Conservation (phyloP, 2,797 vertebrate genomes). For the Erpetoichthys calabaricus region DNA sequence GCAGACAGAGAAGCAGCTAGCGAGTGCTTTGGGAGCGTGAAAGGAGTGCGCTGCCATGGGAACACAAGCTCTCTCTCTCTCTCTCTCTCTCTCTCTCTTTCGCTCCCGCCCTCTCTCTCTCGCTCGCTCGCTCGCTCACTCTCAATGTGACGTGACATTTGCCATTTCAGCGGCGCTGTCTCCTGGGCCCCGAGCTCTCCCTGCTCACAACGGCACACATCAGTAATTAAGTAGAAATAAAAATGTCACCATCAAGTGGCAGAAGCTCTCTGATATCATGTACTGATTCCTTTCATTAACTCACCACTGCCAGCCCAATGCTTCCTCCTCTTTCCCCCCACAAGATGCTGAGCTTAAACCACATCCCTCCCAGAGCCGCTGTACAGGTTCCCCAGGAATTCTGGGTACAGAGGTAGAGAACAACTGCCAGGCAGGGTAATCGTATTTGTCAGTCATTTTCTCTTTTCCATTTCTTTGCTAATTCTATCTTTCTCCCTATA, state of each 20-base stretch:
- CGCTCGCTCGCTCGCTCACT: background rate
- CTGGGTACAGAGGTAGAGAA: too few species aligned
- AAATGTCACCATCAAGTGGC: constrained; percentile 18
- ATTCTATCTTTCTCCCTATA: too few species aligned
- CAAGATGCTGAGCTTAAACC: too few species aligned
- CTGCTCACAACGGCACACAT: constrained; percentile 29
- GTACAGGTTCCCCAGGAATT: too few species aligned
- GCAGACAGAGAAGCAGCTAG: too few species aligned
- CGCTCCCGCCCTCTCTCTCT: constrained; percentile 28
- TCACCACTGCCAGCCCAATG: background rate
- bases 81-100: constrained; percentile 24
- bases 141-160: constrained; percentile 34
- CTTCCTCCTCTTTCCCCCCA: too few species aligned
- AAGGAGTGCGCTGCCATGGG: too few species aligned
- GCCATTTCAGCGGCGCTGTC: constrained; percentile 26
- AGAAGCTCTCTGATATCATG: constrained; percentile 13
- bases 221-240: constrained; percentile 37
- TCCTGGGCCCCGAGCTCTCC: constrained; percentile 19
- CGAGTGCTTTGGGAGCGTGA: too few species aligned
- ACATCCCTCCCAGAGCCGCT: too few species aligned
- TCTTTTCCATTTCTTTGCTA: too few species aligned
- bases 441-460: too few species aligned
- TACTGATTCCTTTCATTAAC: constrained; percentile 3
- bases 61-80: constrained; percentile 13
- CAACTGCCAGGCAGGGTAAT: too few species aligned